phyloP scores from a whole-genome alignment of 1,140 invertebrate species.

The Heterodera carotae region DNA sequence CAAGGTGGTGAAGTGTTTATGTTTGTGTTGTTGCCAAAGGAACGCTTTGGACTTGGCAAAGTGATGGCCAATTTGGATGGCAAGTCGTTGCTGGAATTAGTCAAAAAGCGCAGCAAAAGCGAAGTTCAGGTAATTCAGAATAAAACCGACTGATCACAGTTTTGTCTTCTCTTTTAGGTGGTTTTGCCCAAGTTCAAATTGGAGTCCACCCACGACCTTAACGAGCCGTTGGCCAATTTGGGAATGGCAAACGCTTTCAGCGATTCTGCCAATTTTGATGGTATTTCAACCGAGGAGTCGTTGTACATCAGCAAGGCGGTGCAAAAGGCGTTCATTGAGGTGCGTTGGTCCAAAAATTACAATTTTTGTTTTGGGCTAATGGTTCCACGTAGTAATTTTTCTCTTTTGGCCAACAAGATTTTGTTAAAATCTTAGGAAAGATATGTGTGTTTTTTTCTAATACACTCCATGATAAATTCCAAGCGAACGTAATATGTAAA shows the following conservation, averaged over 20 bases:
- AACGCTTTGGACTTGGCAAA: conserved; percentile 31
- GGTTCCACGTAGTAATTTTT: too few species aligned
- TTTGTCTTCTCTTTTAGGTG: conserved; percentile 22
- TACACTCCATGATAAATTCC: too few species aligned
- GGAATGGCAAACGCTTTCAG: conserved; percentile 26
- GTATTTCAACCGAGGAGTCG: neutral
- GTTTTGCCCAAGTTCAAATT: conserved; percentile 39
- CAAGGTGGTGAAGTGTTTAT: conserved; percentile 17
- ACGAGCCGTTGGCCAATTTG: conserved; percentile 14
- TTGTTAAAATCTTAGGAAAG: too few species aligned
- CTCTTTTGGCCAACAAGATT: too few species aligned
- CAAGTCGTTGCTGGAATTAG: conserved; percentile 19
- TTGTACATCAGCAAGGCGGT: conserved; percentile 30
- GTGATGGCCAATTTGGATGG: conserved; percentile 31
- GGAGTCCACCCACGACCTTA: conserved; percentile 33
- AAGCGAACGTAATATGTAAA: too few species aligned
- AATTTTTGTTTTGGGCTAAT: neutral
- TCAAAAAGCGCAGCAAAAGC: neutral
- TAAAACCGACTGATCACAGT: neutral
- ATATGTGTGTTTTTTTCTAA: too few species aligned
- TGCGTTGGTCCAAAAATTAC: conserved; percentile 13
- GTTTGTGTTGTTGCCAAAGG: conserved; percentile 32
- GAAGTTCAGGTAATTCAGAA: conserved; percentile 30
- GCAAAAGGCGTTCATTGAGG: conserved; percentile 43
- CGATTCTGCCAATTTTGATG: conserved; percentile 28